Percentiles rank a stretch among this genome's conserved stretches.
These are phyloP conservation scores for Lepidothrix coronata DNA, from an alignment of 2,113 vertebrate genomes.

Conservation along the genomic window DNA sequence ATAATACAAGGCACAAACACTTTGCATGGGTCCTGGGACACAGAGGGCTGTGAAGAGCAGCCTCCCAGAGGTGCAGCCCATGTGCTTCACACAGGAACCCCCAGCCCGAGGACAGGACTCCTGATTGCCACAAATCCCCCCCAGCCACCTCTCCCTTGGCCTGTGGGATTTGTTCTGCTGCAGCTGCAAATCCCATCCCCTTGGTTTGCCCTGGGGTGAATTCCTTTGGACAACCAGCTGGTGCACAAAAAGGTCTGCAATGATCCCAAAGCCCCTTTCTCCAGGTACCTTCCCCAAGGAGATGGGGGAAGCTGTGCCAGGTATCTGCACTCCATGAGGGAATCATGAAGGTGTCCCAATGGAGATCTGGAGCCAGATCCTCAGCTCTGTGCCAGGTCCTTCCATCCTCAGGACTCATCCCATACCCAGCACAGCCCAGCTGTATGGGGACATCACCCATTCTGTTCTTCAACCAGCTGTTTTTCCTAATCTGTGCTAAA, in stretches of 20 bases:
- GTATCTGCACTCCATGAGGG: accelerated
- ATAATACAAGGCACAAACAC: accelerated
- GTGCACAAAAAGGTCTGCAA: not conserved
- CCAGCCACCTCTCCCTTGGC: not conserved
- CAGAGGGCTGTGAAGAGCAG: accelerated
- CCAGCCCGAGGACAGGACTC: not conserved
- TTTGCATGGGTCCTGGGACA: not conserved
- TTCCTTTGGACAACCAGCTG: not conserved
- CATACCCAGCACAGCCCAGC: too few species aligned
- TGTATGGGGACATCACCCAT: not conserved
- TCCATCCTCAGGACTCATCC: not conserved
- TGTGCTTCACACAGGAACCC: not conserved
- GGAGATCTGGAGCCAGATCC: not conserved
- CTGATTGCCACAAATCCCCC: not conserved
- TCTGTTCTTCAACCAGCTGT: not conserved
- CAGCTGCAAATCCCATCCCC: not conserved
- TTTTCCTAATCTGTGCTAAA: not conserved
- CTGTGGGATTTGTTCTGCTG: not conserved
- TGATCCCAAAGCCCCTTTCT: not conserved
- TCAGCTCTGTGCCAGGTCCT: not conserved
- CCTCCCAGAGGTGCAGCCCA: not conserved
- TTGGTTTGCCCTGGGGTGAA: not conserved
- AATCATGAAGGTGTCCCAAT: not conserved
- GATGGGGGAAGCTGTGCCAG: not conserved
- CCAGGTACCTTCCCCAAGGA: not conserved